Percentiles rank a stretch among this genome's conserved stretches.
Evolutionary conservation across 2,797 vertebrate genomes (phyloP).

Genomic region (Xenops minutus): DNA sequence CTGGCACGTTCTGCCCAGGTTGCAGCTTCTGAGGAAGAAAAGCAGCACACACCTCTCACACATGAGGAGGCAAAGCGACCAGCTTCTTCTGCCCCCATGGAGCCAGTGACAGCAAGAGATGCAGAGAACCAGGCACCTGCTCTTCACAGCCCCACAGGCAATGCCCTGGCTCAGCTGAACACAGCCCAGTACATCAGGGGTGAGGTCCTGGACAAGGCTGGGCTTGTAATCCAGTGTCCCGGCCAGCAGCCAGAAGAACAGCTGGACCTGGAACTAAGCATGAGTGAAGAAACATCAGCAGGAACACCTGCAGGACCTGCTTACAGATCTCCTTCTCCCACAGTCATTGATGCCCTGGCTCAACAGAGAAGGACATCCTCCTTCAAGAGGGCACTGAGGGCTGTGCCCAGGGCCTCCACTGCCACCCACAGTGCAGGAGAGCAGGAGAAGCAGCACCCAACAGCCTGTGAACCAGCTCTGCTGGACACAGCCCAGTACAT

Average conservation of each 20-base stretch:
- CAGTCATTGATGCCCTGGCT: not conserved
- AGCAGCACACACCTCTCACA: too few species aligned
- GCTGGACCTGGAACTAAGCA: fast-evolving
- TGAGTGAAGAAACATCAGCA: not conserved
- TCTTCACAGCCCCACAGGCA: too few species aligned
- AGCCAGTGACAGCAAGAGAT: too few species aligned
- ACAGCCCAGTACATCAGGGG: not conserved
- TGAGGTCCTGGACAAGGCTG: not conserved
- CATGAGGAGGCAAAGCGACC: too few species aligned
- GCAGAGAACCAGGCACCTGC: too few species aligned
- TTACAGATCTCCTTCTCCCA: not conserved
- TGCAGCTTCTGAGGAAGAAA: too few species aligned
- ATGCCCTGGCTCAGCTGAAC: not conserved
- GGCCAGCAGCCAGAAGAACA: not conserved
- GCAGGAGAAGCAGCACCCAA: too few species aligned
- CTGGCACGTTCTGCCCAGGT: too few species aligned
- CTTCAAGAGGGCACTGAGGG: not conserved
- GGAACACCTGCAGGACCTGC: not conserved
- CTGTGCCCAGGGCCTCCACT: too few species aligned
- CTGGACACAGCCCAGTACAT: not conserved
- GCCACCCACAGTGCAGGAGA: not conserved
- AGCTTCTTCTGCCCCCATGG: too few species aligned
- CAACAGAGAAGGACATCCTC: fast-evolving
- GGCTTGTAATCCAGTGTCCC: not conserved
- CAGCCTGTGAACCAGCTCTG: fast-evolving